Evolutionary conservation across 2,888 invertebrate species (phyloP).

Genomic region (Thymelicus acteon): DNA sequence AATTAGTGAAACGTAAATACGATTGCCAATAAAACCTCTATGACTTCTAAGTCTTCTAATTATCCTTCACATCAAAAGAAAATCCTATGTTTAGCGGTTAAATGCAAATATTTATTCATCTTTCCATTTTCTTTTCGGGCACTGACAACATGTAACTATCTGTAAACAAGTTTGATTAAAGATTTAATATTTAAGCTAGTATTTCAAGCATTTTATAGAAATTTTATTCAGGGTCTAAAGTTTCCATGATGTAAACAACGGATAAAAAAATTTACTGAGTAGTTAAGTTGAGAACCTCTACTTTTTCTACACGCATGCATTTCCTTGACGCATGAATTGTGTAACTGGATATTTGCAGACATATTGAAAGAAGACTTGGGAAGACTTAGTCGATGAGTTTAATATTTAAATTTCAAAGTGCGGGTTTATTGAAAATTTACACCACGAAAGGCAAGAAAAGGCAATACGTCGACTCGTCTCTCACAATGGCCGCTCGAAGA

Average conservation of each 20-base stretch:
- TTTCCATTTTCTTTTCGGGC: slow-evolving; percentile 1
- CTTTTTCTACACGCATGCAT: too few species aligned
- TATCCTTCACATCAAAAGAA: slow-evolving; percentile 28
- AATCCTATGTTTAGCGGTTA: background rate
- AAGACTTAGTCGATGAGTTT: background rate
- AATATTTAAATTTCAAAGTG: background rate
- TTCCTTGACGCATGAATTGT: background rate
- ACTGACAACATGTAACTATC: slow-evolving; percentile 7
- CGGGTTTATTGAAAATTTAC: slow-evolving; percentile 25
- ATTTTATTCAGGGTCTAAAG: too few species aligned
- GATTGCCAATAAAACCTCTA: slow-evolving; percentile 16
- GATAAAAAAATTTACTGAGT: too few species aligned
- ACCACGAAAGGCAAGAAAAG: slow-evolving; percentile 28
- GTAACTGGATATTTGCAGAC: background rate
- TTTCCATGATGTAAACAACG: too few species aligned
- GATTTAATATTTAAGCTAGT: too few species aligned
- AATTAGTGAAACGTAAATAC: slow-evolving; percentile 20
- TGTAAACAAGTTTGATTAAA: slow-evolving; percentile 1
- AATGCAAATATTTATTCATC: slow-evolving; percentile 27
- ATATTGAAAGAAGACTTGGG: background rate
- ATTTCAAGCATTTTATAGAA: too few species aligned
- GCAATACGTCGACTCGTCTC: slow-evolving; percentile 38
- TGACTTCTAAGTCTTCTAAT: background rate
- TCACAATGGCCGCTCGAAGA: slow-evolving; percentile 52
- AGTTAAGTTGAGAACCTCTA: too few species aligned